Percentiles rank a stretch among this genome's conserved stretches.
Evolutionary conservation across 2,888 invertebrate genomes (phyloP).

Genomic region (Gymnoscelis rufifasciata): DNA sequence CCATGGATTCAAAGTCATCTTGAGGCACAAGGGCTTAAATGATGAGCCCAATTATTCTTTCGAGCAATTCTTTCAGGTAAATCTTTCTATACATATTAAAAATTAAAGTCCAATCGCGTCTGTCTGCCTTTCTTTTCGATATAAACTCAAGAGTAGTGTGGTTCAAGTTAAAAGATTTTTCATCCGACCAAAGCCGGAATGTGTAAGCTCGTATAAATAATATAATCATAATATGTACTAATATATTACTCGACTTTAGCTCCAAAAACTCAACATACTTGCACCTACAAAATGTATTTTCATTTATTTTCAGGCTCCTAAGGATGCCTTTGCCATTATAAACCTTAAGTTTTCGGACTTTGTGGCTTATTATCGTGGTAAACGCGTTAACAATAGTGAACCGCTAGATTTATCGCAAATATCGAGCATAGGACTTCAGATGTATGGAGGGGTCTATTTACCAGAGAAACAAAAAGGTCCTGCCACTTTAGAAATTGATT

Average conservation of each 20-base stretch:
- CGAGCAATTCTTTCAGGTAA: slow-evolving; percentile 79
- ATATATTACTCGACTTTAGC: too few relatives aligned
- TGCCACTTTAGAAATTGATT: slow-evolving; percentile 81
- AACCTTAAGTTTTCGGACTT: slow-evolving; percentile 77
- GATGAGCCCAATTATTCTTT: slow-evolving; percentile 79
- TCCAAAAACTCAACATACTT: too few relatives aligned
- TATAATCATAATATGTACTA: too few relatives aligned
- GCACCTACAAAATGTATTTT: too few relatives aligned
- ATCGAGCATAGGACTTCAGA: slow-evolving; percentile 81
- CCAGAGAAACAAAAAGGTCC: slow-evolving; percentile 81
- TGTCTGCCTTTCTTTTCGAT: too few relatives aligned
- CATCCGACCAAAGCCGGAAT: too few relatives aligned
- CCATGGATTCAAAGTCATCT: slow-evolving; percentile 79
- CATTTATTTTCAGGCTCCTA: slow-evolving; percentile 77
- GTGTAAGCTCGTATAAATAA: too few relatives aligned
- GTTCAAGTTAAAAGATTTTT: too few relatives aligned
- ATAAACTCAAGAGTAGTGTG: too few relatives aligned
- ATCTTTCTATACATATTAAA: too few relatives aligned
- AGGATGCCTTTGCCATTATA: slow-evolving; percentile 72
- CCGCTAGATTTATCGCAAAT: slow-evolving; percentile 78
- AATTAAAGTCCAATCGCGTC: too few relatives aligned
- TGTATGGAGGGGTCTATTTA: slow-evolving; percentile 83
- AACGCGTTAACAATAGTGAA: slow-evolving; percentile 74
- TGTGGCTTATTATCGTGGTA: slow-evolving; percentile 81
- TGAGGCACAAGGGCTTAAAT: slow-evolving; percentile 78